phyloP scores from a whole-genome alignment of 2,888 invertebrate genomes.

The Portevinia maculata region DNA sequence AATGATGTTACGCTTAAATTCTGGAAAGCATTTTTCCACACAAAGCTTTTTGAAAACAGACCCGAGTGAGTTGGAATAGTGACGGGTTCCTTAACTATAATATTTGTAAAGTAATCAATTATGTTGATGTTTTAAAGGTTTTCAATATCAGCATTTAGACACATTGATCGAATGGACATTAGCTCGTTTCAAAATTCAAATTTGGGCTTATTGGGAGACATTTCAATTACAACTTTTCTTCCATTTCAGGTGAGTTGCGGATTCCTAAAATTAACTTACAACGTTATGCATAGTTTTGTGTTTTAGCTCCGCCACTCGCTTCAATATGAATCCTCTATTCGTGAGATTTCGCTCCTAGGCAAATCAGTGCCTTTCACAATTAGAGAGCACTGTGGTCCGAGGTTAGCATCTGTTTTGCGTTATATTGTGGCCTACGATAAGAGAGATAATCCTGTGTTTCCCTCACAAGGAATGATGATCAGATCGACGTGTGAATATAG shows the following conservation, averaged over 20 bases:
- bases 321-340: constrained; percentile 93
- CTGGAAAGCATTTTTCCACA: constrained; percentile 92
- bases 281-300: too few relatives aligned
- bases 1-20: constrained; percentile 91
- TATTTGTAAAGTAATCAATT: background rate
- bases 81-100: too few relatives aligned
- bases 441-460: constrained; percentile 92
- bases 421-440: constrained; percentile 91
- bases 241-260: constrained; percentile 83
- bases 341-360: constrained; percentile 90
- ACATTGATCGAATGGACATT: constrained; percentile 81
- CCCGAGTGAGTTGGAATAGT: constrained; percentile 85
- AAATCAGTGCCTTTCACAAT: constrained; percentile 92
- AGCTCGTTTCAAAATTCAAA: constrained; percentile 90
- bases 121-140: constrained; percentile 83
- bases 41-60: constrained; percentile 83
- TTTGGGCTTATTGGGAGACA: constrained; percentile 90
- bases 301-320: constrained; percentile 91
- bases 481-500: constrained; percentile 93
- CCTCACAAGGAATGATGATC: constrained; percentile 88
- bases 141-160: constrained; percentile 89
- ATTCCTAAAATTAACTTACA: too few relatives aligned
- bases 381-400: constrained; percentile 92
- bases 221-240: constrained; percentile 86
- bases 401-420: constrained; percentile 93